Evolutionary conservation across 92 coral and sea anemone genomes (phyloP), one percentile per base, ranked within the genome.

Genomic region (Diadumene lineata): DNA sequence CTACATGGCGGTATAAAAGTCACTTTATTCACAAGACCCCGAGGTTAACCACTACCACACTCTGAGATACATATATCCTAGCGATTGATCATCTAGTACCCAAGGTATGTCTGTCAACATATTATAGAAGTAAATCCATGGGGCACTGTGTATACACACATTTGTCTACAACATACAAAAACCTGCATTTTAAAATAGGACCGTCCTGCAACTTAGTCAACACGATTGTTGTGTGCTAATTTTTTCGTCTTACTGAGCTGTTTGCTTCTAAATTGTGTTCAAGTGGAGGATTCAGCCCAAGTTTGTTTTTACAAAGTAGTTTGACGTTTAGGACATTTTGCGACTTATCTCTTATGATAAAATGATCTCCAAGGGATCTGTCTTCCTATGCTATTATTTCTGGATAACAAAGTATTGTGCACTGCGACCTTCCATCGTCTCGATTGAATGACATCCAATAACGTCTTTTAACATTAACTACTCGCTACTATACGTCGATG

Each of bases 1-100:
- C 25, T 76, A 76, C 73, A 64, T 50, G 24, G 50, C 22, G 63
- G 77, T 72, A 72, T 72, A 72, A 32, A 72, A 72, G 77, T 72
- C 77, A 50, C 64, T 50, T n/a, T n/a, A 1, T 34, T 70, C 75
- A 72, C 53, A 72, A 72, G 77, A 72, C 53, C 58, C 25, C 75
- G 46, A 33, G 77, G 66, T 72, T 72, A 72, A 72, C 77, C 77
- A 72, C 77, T 13, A 38, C 48, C 48, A 38, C 13, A 38, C 13
- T 4, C 48, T 38, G 48, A 38, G n/a, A 68, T 57, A 44, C 62
- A 24, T 70, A 70, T 38, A 70, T 70, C 75, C 64, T 19, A 44
- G 53, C 13, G 6, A 38, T 38, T 38, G 6, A 38, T 38, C 48
- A 38, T 38, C 48, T 6, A 4, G 48, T 38, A 38, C 13, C 48